Evolutionary conservation across 2,888 invertebrate species (phyloP).

Genomic region (Phania funesta): DNA sequence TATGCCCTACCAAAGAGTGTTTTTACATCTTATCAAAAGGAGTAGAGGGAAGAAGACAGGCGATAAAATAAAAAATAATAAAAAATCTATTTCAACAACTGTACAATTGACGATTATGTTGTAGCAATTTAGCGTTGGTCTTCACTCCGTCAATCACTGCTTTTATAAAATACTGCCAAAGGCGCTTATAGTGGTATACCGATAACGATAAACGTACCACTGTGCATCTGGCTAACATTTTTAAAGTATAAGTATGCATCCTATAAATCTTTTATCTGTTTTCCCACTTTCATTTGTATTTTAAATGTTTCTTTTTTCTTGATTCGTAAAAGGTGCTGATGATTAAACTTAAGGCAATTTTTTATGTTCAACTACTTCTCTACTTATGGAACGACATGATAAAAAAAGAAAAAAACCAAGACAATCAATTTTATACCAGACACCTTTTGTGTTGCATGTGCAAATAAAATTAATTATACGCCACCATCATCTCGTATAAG

Average conservation of each 20-base stretch:
- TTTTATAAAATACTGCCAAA: too few relatives aligned
- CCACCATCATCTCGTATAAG: slow-evolving; percentile 56
- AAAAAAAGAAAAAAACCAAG: not conserved
- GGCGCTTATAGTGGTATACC: too few relatives aligned
- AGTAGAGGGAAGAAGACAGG: too few relatives aligned
- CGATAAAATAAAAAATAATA: too few relatives aligned
- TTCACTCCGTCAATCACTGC: too few relatives aligned
- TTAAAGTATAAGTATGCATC: not conserved
- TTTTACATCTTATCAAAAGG: too few relatives aligned
- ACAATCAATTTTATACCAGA: slow-evolving; percentile 51
- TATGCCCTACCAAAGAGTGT: too few relatives aligned
- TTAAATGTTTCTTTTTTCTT: not conserved
- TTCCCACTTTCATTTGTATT: slow-evolving; percentile 34
- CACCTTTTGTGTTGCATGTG: slow-evolving; percentile 71
- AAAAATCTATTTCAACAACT: too few relatives aligned
- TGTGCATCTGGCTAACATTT: not conserved
- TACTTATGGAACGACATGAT: not conserved
- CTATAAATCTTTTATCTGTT: slow-evolving; percentile 44
- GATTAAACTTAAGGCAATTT: slow-evolving; percentile 51
- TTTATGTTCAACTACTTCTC: slow-evolving; percentile 2
- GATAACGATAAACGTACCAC: slow-evolving; percentile 4
- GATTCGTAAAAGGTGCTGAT: slow-evolving; percentile 51
- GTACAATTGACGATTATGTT: too few relatives aligned
- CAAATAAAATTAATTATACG: slow-evolving; percentile 77
- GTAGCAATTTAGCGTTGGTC: too few relatives aligned